Evolutionary conservation across 2,888 invertebrate species (phyloP), one percentile per base, ranked within the genome.

Genomic region (Pherbina coryleti): DNA sequence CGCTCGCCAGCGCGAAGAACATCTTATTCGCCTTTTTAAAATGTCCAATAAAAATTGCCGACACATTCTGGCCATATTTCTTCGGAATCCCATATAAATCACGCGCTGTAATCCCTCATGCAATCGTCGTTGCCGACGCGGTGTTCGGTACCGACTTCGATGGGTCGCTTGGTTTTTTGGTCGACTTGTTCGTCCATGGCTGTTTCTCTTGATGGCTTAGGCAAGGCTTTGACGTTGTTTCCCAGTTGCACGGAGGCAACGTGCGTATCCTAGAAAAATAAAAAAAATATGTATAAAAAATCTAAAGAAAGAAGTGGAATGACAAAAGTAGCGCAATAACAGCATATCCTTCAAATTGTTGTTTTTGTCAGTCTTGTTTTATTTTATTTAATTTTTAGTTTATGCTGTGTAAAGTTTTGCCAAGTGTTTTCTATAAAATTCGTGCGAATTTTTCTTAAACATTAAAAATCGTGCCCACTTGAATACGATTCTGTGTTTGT

Each of bases 1-100:
- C 31, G 79, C 73, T 80, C 77, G 81, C 80, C 82, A 82, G 82
- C 82, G 83, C 84, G 85, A 85, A 85, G 85, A 88, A 88, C 87
- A 87, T 89, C 90, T 89, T 89, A 90, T 86, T 90, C 84, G 86
- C 89, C 82, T 88, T 89, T 90, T 89, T 88, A 89, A 90, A 90
- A 90, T 90, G 90, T 89, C 89, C 90, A 90, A 90, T 90, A 90
- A 90, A 90, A 90, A 90, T 90, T 90, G 89, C 90, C 90, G 90
- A 90, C 90, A 90, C 90, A 90, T 89, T 90, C 89, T 87, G 86
- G 89, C 89, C 88, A 90, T 90, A 90, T 90, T 89, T 90, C 90
- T 90, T 88, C 85, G 85, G 86, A 90, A 90, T 90, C 90, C 90
- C 89, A 89, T 89, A 90, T 90, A 90, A 90, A 90, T 90, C 90